Evolutionary conservation across 1,140 invertebrate species (phyloP).

Genomic region (Luehdorfia chinensis): DNA sequence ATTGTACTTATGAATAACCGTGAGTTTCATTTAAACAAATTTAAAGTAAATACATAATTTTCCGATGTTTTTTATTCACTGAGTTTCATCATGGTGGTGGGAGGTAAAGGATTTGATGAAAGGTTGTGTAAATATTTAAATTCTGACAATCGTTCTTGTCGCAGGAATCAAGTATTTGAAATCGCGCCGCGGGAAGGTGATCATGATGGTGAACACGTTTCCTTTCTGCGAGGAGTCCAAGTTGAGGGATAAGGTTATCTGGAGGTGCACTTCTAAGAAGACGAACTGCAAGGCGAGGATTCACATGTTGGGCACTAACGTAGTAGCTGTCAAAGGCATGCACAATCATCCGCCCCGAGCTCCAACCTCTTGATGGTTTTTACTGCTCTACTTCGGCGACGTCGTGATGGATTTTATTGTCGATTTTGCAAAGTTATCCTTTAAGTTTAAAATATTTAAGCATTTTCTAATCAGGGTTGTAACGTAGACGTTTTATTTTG

Average conservation of each 20-base stretch:
- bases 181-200: slow-evolving; percentile 73
- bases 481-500: no score
- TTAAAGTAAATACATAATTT: no score
- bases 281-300: slow-evolving; percentile 74
- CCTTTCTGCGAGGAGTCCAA: slow-evolving; percentile 76
- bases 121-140: slow-evolving; percentile 22
- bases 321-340: slow-evolving; percentile 72
- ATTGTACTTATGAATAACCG: slow-evolving; percentile 74
- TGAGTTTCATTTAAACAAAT: no score
- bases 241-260: slow-evolving; percentile 72
- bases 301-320: slow-evolving; percentile 68
- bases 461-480: no score
- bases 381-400: no score
- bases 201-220: slow-evolving; percentile 77
- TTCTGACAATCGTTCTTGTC: slow-evolving; percentile 49
- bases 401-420: no score
- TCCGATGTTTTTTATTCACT: no score
- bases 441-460: no score
- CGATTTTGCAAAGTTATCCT: no score
- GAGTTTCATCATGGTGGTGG: slow-evolving; percentile 24
- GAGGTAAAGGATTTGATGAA: slow-evolving; percentile 13
- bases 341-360: slow-evolving; percentile 70
- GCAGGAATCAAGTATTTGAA: slow-evolving; percentile 74
- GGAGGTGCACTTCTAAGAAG: slow-evolving; percentile 76
- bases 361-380: slow-evolving; percentile 24